These are phyloP conservation scores for Aporophyla nigra DNA, from an alignment of 2,888 invertebrate genomes.

Conservation along the genomic window DNA sequence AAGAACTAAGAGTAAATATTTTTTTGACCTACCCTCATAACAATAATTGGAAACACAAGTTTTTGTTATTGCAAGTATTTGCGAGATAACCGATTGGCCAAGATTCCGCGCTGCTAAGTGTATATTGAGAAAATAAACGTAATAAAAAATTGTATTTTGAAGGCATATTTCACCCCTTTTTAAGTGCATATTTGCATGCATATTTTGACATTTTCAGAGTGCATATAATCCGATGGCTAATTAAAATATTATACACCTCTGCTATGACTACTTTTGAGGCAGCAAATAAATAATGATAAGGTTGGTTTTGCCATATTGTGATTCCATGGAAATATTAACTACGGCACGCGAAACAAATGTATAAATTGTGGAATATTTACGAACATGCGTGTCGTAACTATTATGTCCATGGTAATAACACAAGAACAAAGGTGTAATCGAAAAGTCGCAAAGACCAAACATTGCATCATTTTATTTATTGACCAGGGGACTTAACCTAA, in stretches of 20 bases:
- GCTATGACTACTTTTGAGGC: constrained; percentile 1
- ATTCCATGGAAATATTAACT: constrained; percentile 4
- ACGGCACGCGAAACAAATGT: neutral
- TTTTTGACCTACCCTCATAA: too few species aligned
- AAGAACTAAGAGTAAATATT: too few species aligned
- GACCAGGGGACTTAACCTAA: neutral
- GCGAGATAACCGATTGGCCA: too few species aligned
- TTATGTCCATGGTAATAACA: constrained; percentile 6
- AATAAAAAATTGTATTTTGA: too few species aligned
- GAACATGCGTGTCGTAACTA: neutral
- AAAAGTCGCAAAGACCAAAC: neutral
- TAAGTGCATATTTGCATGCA: too few species aligned
- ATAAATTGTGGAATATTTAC: neutral
- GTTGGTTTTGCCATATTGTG: constrained; percentile 2
- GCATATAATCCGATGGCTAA: neutral
- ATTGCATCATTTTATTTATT: neutral
- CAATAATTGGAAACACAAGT: too few species aligned
- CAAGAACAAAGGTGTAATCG: constrained; percentile 24
- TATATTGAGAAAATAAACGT: too few species aligned
- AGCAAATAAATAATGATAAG: neutral
- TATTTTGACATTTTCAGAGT: too few species aligned
- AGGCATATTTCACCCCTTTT: too few species aligned
- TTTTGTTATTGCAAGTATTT: too few species aligned
- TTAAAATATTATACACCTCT: neutral
- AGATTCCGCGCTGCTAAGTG: too few species aligned